phyloP scores from a whole-genome alignment of 2,113 vertebrate species.

The Isurus oxyrinchus region DNA sequence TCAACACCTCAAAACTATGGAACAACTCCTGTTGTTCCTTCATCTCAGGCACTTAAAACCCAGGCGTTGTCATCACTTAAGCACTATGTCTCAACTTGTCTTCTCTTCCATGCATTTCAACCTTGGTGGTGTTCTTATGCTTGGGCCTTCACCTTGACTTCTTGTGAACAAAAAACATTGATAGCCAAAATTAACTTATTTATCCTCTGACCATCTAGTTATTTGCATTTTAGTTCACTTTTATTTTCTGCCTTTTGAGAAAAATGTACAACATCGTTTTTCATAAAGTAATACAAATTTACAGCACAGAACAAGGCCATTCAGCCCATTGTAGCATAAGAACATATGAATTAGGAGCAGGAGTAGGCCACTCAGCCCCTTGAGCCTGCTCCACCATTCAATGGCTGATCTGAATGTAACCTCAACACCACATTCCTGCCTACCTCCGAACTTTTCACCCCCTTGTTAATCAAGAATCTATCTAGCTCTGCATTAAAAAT shows the following conservation, averaged over 20 bases:
- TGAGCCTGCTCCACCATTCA: too few relatives aligned
- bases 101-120: neutral
- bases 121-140: neutral
- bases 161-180: neutral
- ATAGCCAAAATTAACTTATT: neutral
- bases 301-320: neutral
- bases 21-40: neutral
- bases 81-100: neutral
- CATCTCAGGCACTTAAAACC: slow-evolving; percentile 17
- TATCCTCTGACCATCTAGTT: neutral
- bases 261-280: neutral
- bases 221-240: neutral
- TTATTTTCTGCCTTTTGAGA: neutral
- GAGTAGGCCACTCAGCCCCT: too few relatives aligned
- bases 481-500: too few relatives aligned
- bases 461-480: too few relatives aligned
- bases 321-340: neutral
- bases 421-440: too few relatives aligned
- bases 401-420: too few relatives aligned
- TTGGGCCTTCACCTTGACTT: neutral
- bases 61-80: neutral
- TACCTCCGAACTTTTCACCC: too few relatives aligned
- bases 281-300: neutral
- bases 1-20: neutral
- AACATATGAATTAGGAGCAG: too few relatives aligned